Conservation (phyloP, 2,888 invertebrate species). For the Patella ulyssiponensis region DNA sequence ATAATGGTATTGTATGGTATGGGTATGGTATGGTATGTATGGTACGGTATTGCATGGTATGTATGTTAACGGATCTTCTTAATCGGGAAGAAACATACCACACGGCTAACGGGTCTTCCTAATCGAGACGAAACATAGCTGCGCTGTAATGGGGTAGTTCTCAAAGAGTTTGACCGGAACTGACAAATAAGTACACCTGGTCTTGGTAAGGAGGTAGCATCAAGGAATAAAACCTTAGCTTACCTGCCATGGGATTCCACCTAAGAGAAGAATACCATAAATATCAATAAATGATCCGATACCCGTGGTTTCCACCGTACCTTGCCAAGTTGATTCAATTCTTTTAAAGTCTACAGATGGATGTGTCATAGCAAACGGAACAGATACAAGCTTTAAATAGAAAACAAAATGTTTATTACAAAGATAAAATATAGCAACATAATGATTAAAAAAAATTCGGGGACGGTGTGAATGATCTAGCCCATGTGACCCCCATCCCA, state of each 20-base stretch:
- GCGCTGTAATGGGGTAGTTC: too few relatives aligned
- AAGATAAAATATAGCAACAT: too few relatives aligned
- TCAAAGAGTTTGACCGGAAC: too few relatives aligned
- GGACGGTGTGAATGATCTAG: too few relatives aligned
- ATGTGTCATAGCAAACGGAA: constrained; percentile 93
- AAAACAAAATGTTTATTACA: background rate
- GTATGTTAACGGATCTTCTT: too few relatives aligned
- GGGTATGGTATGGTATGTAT: too few relatives aligned
- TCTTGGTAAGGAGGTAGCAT: background rate
- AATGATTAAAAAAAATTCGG: too few relatives aligned
- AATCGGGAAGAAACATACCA: too few relatives aligned
- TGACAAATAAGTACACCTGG: background rate
- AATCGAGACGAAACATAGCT: too few relatives aligned
- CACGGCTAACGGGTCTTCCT: too few relatives aligned
- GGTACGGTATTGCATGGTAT: too few relatives aligned
- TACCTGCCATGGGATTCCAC: constrained; percentile 52
- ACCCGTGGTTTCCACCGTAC: constrained; percentile 26
- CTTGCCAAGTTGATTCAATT: constrained; percentile 51
- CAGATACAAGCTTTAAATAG: constrained; percentile 87
- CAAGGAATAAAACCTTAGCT: constrained; percentile 22
- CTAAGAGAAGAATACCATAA: constrained; percentile 37
- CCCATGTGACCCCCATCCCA: background rate
- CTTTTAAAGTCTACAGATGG: constrained; percentile 88
- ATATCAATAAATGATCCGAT: constrained; percentile 41
- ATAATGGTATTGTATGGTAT: too few relatives aligned